phyloP scores from a whole-genome alignment of 2,888 invertebrate species.

The Deladenus siricidicola region DNA sequence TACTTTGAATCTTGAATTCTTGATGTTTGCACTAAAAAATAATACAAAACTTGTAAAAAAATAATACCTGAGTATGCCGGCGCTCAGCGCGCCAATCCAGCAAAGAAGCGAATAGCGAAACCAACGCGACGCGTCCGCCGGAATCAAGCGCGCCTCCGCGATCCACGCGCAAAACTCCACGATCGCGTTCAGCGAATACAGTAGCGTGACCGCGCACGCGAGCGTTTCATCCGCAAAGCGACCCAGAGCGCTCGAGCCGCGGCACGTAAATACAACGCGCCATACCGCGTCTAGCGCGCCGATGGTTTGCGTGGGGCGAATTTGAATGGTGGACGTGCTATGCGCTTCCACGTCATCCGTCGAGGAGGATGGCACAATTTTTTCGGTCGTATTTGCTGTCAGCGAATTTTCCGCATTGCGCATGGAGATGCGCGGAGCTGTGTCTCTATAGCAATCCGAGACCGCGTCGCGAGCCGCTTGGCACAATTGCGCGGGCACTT shows the following conservation, averaged over 20 bases:
- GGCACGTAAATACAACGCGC: neutral
- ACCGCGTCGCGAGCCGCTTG: neutral
- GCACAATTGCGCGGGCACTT: neutral
- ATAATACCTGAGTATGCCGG: neutral
- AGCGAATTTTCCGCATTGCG: too few species aligned
- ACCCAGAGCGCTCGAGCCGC: neutral
- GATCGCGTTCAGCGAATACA: neutral
- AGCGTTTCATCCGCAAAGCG: neutral
- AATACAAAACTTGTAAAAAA: too few species aligned
- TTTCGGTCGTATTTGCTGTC: too few species aligned
- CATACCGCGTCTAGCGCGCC: neutral
- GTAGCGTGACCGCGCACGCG: neutral
- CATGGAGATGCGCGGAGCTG: too few species aligned
- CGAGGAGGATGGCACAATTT: too few species aligned
- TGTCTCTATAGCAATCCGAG: too few species aligned
- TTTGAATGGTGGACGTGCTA: too few species aligned
- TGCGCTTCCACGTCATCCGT: neutral
- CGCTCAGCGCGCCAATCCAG: neutral
- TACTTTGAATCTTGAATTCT: too few species aligned
- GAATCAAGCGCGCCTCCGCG: neutral
- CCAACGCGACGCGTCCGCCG: neutral
- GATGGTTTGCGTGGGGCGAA: neutral
- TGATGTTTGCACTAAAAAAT: too few species aligned
- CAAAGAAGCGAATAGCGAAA: neutral
- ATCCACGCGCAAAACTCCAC: conserved; percentile 7